phyloP scores from a whole-genome alignment of 2,113 vertebrate genomes.

The Muntiacus muntjak region DNA sequence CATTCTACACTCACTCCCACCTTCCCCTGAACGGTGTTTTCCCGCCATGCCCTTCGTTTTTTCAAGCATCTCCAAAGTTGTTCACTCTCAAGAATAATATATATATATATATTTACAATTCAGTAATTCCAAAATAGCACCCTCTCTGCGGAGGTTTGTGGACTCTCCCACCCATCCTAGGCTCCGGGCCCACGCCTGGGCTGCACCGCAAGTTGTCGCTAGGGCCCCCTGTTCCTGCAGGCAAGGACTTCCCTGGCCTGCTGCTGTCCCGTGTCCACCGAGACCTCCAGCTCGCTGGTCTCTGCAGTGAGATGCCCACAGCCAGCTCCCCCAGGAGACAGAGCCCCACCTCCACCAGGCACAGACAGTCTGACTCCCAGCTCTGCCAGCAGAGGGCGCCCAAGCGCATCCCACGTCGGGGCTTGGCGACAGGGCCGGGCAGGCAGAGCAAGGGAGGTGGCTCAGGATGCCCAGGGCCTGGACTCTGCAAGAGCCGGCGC shows the following conservation, averaged over 20 bases:
- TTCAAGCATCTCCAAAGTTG: background rate
- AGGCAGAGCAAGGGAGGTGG: background rate
- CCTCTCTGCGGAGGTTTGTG: background rate
- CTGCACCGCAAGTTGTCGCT: too few species aligned
- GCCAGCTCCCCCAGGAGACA: background rate
- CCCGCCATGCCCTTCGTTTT: background rate
- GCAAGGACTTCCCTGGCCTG: too few species aligned
- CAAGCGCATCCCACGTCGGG: background rate
- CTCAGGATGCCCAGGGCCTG: background rate
- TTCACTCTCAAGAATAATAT: background rate
- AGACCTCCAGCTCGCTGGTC: background rate
- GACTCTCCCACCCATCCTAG: background rate
- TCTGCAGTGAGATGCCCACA: background rate
- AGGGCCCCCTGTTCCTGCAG: background rate
- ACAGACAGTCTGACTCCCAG: background rate
- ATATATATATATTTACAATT: background rate
- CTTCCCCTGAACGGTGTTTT: background rate
- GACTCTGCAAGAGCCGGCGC: fast-evolving
- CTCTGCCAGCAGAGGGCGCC: background rate
- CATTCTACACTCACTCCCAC: background rate
- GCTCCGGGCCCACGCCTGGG: background rate
- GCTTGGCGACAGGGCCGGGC: too few species aligned
- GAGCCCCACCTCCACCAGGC: background rate
- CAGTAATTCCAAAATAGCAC: background rate
- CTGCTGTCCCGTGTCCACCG: fast-evolving